Evolutionary conservation across 2,113 vertebrate species (phyloP), one percentile per base, ranked within the genome.

Genomic region (Leptobrachium ailaonicum): DNA sequence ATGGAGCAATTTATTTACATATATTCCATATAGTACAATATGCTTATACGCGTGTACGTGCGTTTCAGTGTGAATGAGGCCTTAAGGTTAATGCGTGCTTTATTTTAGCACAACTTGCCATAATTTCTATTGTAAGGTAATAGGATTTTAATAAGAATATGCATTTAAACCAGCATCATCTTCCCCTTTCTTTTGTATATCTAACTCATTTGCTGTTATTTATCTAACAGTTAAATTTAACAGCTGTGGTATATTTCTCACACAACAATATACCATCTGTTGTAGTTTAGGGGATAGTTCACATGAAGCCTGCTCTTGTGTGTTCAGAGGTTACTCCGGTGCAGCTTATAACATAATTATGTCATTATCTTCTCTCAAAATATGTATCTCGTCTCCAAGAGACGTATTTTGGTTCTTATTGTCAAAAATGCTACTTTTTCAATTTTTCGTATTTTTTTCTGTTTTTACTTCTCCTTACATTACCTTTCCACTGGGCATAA

Each of bases 201-300:
- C 67, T 41, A 13, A 6, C 54, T 78, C 66, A 62, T 71, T 63
- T 62, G 67, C 53, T 71, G 56, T 56, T 66, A 78, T 78, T 78
- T 78, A 78, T 56, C 67, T 78, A 78, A 63, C 76, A 78, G 71
- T 78, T 78, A 71, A 20, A 78, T 78, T 63, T 71, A 78, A 63
- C 76, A 78, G 67, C 67, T 78, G 68, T 50, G 68, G 42, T 71
- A 78, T 67, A 62, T 78, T 56, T 40, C 68, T 47, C 20, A 50
- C 54, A 62, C 68, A 32, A 47, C 67, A 71, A 62, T 71, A 63
- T 67, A 50, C 76, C 76, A 78, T 78, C 76, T 78, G 76, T 63
- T 78, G 20, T 62, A 71, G 67, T 78, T 78, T 78, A 78, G 67
- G 68, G 44, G 67, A 70, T 60, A 43, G 67, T 71, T 45, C 58